phyloP scores from a whole-genome alignment of 1,140 invertebrate genomes.

The Holcopasites calliopsidis region DNA sequence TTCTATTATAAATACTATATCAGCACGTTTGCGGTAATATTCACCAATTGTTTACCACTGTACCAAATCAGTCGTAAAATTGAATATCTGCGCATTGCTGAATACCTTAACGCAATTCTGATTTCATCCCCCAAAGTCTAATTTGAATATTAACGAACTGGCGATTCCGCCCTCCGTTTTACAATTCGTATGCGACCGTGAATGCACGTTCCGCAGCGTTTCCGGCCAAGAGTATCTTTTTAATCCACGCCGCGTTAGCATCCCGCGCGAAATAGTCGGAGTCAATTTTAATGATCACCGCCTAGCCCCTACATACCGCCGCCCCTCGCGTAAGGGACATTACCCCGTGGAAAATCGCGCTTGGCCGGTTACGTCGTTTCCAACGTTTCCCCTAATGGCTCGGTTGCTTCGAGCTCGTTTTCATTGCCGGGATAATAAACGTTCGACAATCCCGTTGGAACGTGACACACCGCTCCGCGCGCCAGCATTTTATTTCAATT shows the following conservation, averaged over 20 bases:
- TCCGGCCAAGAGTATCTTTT: not conserved
- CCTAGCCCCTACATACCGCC: not conserved
- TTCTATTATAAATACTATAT: no score
- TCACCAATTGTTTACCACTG: no score
- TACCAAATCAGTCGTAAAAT: no score
- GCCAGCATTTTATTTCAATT: not conserved
- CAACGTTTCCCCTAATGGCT: constrained; percentile 58
- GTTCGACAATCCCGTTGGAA: constrained; percentile 52
- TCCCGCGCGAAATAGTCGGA: not conserved
- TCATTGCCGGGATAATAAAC: constrained; percentile 49
- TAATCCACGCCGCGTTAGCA: not conserved
- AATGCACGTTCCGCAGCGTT: not conserved
- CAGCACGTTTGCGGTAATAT: no score
- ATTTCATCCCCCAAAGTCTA: no score
- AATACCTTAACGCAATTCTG: no score
- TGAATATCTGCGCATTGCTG: no score
- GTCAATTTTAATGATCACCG: constrained; percentile 33
- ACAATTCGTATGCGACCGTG: not conserved
- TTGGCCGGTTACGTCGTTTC: constrained; percentile 38
- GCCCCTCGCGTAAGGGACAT: constrained; percentile 24
- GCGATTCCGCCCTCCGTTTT: not conserved
- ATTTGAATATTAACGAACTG: not conserved
- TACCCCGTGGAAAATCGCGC: constrained; percentile 5
- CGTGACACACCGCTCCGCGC: not conserved
- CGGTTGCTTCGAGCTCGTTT: constrained; percentile 44